Percentiles rank a stretch among this genome's conserved stretches.
These are phyloP conservation scores for Malurus melanocephalus DNA, from an alignment of 2,113 vertebrate species.

Conservation along the genomic window DNA sequence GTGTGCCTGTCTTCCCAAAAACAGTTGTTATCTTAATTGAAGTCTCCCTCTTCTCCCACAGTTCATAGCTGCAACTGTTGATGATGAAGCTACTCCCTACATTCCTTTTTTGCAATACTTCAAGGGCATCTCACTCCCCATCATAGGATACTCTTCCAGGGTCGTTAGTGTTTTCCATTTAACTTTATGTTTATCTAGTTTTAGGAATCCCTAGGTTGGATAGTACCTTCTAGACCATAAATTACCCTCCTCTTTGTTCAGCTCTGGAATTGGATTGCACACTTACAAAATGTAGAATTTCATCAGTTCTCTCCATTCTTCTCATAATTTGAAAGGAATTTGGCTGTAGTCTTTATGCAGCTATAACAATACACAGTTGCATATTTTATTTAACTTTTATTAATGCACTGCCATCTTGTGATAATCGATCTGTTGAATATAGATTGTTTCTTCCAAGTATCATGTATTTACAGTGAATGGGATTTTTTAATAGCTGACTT, in stretches of 20 bases:
- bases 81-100: not conserved
- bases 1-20: not conserved
- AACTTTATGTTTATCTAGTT: not conserved
- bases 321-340: not conserved
- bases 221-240: not conserved
- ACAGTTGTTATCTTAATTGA: not conserved
- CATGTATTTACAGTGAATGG: not conserved
- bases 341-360: not conserved
- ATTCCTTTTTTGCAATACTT: not conserved
- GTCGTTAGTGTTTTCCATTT: not conserved
- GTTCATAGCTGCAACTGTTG: not conserved
- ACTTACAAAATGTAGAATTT: not conserved
- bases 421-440: not conserved
- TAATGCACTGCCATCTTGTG: conserved; percentile 39
- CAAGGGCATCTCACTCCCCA: not conserved
- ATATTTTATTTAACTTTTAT: conserved; percentile 1
- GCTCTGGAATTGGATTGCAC: not conserved
- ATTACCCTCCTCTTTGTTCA: not conserved
- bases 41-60: not conserved
- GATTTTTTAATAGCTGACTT: not conserved
- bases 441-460: not conserved
- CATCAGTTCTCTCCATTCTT: not conserved
- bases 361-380: not conserved
- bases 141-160: not conserved
- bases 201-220: not conserved